phyloP scores from a whole-genome alignment of 2,113 vertebrate genomes.

The Polyodon spathula region DNA sequence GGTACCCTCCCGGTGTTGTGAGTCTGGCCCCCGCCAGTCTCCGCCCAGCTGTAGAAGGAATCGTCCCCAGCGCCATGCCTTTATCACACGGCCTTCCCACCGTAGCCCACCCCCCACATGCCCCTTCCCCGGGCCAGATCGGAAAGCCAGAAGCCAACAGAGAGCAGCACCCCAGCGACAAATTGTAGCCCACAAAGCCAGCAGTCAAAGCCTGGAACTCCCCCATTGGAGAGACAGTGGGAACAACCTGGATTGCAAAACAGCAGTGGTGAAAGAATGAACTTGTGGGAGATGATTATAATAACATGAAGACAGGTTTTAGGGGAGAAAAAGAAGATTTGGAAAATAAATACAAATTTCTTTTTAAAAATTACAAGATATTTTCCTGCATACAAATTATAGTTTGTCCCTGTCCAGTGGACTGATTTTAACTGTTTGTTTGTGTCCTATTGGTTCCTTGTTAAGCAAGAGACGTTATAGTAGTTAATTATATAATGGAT shows the following conservation, averaged over 20 bases:
- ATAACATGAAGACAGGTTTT: constrained; percentile 26
- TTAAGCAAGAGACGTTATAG: constrained; percentile 59
- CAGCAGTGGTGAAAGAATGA: constrained; percentile 46
- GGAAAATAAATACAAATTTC: background rate
- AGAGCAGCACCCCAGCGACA: constrained; percentile 92
- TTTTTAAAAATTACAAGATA: constrained; percentile 27
- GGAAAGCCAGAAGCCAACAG: constrained; percentile 92
- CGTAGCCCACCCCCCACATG: constrained; percentile 80
- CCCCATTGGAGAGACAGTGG: constrained; percentile 22
- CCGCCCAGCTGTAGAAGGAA: constrained; percentile 83
- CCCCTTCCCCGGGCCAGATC: constrained; percentile 87
- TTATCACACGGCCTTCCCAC: constrained; percentile 83
- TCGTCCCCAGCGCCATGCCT: constrained; percentile 85
- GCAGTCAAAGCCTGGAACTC: constrained; percentile 33
- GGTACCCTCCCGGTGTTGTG: constrained; percentile 87
- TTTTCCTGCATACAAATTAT: constrained; percentile 64
- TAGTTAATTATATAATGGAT: constrained; percentile 87
- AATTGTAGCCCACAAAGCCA: constrained; percentile 73
- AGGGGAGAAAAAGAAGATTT: constrained; percentile 18
- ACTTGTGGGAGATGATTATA: constrained; percentile 45
- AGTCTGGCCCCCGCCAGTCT: constrained; percentile 80
- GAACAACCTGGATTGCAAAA: constrained; percentile 43
- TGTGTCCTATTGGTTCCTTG: constrained; percentile 78
- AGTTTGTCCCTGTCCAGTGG: constrained; percentile 77
- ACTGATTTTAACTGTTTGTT: constrained; percentile 62